Base-by-base conservation (phyloP, 2,888 invertebrate genomes). In the Nasonovia ribisnigri region DNA sequence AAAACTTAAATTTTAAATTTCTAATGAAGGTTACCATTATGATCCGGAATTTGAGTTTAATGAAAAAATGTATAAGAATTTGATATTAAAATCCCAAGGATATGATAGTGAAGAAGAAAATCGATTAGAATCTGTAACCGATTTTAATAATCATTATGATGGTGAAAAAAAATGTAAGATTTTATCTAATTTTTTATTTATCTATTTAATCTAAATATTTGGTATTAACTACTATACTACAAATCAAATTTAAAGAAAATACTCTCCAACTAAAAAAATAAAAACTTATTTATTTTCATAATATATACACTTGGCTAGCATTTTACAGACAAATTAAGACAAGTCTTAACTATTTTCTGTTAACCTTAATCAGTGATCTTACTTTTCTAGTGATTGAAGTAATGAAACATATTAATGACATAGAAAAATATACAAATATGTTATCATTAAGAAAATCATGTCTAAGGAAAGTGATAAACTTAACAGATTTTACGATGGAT, bases 41-140 rank as follows among this genome's bases (percentile, higher is more conserved):
- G 99, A 99, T 96, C 97, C 98, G 0, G 97, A 98, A 90, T 99
- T 98, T 96, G 97, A 98, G 95, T 97, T 97, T 94, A 99, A 98
- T 96, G 99, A 99, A 96, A 98, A 98, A 90, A 99, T 99, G 95
- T 99, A 99, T 96, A 98, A 98, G 95, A 97, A 26, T 96, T 99
- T 46, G 97, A 98, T 95, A 98, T 97, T 95, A 98, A 98, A 95
- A 98, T 99, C 95, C 95, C 96, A 99, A n/a, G 97, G 97, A 36
- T 95, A 95, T 11, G 96, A 95, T 48, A 97, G 97, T 95, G 97
- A 96, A 36, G 96, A 95, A 1, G 97, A 96, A n/a, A 96, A 95
- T 1, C 97, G 96, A 8, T 96, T 96, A 26, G 96, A 95, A 43
- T 96, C 96, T 0, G 96, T 96, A 0, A 96, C 95, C 29, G 96